Base-by-base conservation (phyloP, 2,113 vertebrate genomes). In the Pseudorectes ferrugineus region DNA sequence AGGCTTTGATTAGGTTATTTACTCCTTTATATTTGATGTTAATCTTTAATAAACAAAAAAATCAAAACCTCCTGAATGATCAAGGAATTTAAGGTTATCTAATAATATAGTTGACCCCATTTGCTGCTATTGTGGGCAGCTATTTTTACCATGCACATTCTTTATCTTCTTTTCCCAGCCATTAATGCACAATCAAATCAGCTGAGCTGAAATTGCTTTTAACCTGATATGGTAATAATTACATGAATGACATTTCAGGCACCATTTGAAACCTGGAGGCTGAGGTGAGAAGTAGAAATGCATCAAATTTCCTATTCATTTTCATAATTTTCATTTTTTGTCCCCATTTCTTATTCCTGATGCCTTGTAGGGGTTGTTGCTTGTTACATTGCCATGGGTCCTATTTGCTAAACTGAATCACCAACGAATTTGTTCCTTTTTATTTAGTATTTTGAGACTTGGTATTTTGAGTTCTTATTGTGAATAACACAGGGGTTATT, bases 81-180 rank as follows among this genome's bases (percentile, higher is more conserved):
- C 72, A 88, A 95, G 75, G 57, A 95, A 57, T 79, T 63, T 82
- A 57, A 73, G 63, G 70, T 96, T 96, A 96, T 97, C 93, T 94
- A 52, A 40, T 57, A 85, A 61, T 29, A 54, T 46, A 62, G 48
- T 36, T 92, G 85, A 93, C 62, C 70, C 65, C 61, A 80, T 94
- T 91, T 92, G 46, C 84, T 91, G 92, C 85, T 63, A 40, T 42
- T 76, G 45, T 55, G 62, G 68, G 61, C 23, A 73, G 61, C 40
- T 89, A 77, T 80, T 95, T 95, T 70, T 72, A 85, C 49, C 77
- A 49, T 73, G 43, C 73, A 82, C 49, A 38, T 91, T 92, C 66
- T 91, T 98, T 98, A 98, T 98, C 97, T 97, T 89, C 76, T 85
- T 96, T 94, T 73, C 31, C 6, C 96, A 98, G 94, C 78, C 87